These are phyloP conservation scores for Cinara cedri DNA, from an alignment of 2,888 invertebrate genomes.

Conservation along the genomic window DNA sequence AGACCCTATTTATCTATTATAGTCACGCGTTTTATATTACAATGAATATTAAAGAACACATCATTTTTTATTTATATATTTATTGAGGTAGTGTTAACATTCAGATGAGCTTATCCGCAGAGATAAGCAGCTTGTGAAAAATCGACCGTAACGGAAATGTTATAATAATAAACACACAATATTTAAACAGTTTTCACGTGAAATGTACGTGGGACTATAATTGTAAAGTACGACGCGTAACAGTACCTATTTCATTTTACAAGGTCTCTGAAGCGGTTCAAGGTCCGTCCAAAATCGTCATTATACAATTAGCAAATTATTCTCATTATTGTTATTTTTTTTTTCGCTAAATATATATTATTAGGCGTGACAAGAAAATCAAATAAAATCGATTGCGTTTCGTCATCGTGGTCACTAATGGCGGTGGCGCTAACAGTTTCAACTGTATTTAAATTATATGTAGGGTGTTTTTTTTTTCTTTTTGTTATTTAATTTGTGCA, in stretches of 20 bases:
- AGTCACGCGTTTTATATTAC: no score
- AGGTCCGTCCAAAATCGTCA: slow-evolving; percentile 15
- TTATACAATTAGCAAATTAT: slow-evolving; percentile 18
- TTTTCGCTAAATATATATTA: no score
- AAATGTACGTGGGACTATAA: slow-evolving; percentile 32
- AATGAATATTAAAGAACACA: no score
- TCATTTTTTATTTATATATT: no score
- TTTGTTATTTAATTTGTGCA: not conserved
- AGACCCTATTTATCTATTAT: no score
- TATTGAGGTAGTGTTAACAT: no score
- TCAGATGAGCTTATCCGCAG: no score
- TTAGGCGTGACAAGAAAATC: slow-evolving; percentile 14
- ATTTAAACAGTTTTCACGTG: not conserved
- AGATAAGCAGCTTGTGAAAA: slow-evolving; percentile 3
- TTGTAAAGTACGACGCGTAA: not conserved
- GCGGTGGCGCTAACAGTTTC: not conserved
- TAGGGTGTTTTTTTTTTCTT: no score
- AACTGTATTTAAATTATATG: slow-evolving; percentile 4
- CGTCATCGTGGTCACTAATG: no score
- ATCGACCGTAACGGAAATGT: not conserved
- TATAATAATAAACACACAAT: not conserved
- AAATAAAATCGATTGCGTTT: not conserved
- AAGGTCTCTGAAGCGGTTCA: slow-evolving; percentile 24
- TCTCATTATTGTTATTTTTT: slow-evolving; percentile 7
- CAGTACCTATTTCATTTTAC: slow-evolving; percentile 20